These are phyloP conservation scores for Papilio gigon DNA, from an alignment of 2,888 invertebrate species.

Conservation along the genomic window DNA sequence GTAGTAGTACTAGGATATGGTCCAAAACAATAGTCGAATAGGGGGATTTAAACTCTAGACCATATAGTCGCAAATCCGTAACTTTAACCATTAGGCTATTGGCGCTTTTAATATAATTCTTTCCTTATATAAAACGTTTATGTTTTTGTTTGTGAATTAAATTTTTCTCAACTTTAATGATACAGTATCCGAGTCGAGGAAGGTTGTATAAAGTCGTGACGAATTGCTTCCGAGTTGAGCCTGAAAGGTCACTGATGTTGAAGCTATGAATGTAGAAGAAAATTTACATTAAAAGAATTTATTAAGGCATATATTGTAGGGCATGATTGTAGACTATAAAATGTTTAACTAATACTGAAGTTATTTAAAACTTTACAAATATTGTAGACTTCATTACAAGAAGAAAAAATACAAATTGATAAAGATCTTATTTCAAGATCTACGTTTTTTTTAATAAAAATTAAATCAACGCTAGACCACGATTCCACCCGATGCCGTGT, in stretches of 20 bases:
- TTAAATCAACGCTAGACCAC: too few species aligned
- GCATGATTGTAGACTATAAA: not conserved
- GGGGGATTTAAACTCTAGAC: too few species aligned
- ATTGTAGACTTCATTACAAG: too few species aligned
- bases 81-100: too few species aligned
- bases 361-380: too few species aligned
- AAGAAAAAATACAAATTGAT: too few species aligned
- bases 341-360: not conserved
- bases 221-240: slow-evolving; percentile 39
- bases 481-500: too few species aligned
- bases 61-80: too few species aligned
- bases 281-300: not conserved
- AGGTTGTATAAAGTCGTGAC: slow-evolving; percentile 33
- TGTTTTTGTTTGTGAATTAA: slow-evolving; percentile 14
- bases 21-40: too few species aligned
- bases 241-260: slow-evolving; percentile 34
- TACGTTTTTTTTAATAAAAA: too few species aligned
- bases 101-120: not conserved
- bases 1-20: too few species aligned
- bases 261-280: slow-evolving; percentile 8
- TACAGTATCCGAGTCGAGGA: slow-evolving; percentile 25
- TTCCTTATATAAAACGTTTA: slow-evolving; percentile 2
- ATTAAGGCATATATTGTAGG: not conserved
- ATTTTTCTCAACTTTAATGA: slow-evolving; percentile 23
- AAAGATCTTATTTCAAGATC: too few species aligned